A percentile compares a stretch with the other conserved stretches of the same genome.
phyloP scores from a whole-genome alignment of 2,797 vertebrate genomes.

The Peromyscus eremicus region DNA sequence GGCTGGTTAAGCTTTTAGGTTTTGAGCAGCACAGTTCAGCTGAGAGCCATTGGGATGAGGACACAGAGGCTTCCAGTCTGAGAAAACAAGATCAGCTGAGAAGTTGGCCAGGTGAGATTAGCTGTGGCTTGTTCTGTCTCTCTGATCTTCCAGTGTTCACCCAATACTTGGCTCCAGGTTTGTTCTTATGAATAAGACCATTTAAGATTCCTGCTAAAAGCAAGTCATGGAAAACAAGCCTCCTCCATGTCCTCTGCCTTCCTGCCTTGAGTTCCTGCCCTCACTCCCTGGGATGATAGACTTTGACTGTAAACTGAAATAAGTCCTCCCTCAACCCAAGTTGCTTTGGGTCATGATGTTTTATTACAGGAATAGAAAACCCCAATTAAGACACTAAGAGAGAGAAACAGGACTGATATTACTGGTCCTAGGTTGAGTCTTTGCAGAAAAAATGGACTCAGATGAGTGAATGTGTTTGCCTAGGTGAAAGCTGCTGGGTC shows the following conservation, averaged over 20 bases:
- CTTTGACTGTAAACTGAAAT: neutral
- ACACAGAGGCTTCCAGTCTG: too few relatives aligned
- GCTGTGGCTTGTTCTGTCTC: too few relatives aligned
- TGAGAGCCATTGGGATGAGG: too few relatives aligned
- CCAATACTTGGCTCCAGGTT: too few relatives aligned
- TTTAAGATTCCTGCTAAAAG: too few relatives aligned
- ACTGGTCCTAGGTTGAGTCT: neutral
- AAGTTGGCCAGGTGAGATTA: too few relatives aligned
- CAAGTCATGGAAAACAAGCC: neutral
- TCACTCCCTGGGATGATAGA: neutral
- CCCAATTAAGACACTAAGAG: neutral
- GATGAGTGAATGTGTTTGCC: neutral
- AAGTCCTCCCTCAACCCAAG: neutral
- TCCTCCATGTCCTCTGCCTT: neutral
- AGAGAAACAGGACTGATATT: neutral
- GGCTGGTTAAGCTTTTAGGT: too few relatives aligned
- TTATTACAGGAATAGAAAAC: neutral
- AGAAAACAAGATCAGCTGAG: too few relatives aligned
- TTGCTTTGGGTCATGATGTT: neutral
- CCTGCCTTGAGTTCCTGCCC: neutral
- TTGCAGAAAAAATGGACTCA: neutral
- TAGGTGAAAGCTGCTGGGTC: neutral
- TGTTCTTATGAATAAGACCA: too few relatives aligned
- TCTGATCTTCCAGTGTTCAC: too few relatives aligned
- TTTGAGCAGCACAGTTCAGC: too few relatives aligned